Percentiles rank a stretch among this genome's conserved stretches.
Conservation (phyloP, 2,113 vertebrate species). For the Neodontobutis hainanensis region DNA sequence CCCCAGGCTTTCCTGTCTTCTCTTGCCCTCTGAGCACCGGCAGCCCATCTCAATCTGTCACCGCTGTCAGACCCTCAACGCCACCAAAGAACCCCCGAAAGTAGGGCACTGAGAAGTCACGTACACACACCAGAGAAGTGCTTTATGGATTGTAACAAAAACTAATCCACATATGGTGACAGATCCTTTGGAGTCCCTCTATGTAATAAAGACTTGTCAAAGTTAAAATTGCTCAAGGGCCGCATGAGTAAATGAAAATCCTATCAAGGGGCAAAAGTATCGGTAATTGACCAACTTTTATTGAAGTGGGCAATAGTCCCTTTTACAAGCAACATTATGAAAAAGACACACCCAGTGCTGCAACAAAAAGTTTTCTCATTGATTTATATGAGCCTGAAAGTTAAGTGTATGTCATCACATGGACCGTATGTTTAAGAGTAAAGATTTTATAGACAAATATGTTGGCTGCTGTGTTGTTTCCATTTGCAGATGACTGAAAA, state of each 20-base stretch:
- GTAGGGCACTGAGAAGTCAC: constrained; percentile 65
- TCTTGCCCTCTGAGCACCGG: constrained; percentile 62
- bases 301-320: neutral
- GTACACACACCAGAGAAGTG: constrained; percentile 16
- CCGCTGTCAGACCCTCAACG: constrained; percentile 62
- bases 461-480: too few species aligned
- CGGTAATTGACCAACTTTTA: neutral
- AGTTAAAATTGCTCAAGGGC: neutral
- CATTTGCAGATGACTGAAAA: too few species aligned
- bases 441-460: too few species aligned
- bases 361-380: too few species aligned
- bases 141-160: constrained; percentile 30
- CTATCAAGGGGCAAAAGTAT: neutral
- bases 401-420: too few species aligned
- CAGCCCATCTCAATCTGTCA: constrained; percentile 74
- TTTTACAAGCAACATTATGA: too few species aligned
- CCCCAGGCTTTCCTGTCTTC: constrained; percentile 68
- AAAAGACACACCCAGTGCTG: too few species aligned
- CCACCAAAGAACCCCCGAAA: constrained; percentile 68
- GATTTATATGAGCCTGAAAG: too few species aligned
- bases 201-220: constrained; percentile 24
- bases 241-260: constrained; percentile 1
- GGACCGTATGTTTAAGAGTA: too few species aligned
- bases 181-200: constrained; percentile 44
- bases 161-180: constrained; percentile 55